phyloP scores from a whole-genome alignment of 2,113 vertebrate species.

The Prolemur simus region DNA sequence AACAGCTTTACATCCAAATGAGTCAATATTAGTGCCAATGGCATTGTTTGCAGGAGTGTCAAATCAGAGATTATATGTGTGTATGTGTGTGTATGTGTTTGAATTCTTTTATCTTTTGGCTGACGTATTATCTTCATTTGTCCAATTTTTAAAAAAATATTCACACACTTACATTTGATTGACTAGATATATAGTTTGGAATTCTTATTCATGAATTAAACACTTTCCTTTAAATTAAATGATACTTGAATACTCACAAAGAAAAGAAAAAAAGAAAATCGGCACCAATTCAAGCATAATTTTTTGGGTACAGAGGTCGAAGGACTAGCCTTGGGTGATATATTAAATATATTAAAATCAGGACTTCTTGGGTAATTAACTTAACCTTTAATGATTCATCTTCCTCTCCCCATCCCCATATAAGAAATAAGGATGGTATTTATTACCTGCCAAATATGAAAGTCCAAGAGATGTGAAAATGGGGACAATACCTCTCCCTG shows the following conservation, averaged over 20 bases:
- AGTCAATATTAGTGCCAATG: neutral
- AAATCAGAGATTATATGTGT: neutral
- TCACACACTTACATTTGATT: neutral
- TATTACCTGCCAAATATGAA: slow-evolving; percentile 3
- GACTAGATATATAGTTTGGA: neutral
- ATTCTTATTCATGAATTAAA: neutral
- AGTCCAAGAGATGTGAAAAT: neutral
- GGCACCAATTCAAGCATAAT: neutral
- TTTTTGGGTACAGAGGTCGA: neutral
- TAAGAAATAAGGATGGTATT: neutral
- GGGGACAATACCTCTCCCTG: neutral
- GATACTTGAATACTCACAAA: neutral
- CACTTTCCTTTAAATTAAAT: neutral
- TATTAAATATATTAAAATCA: neutral
- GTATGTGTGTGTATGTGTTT: neutral
- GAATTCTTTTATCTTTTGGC: neutral
- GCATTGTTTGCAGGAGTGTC: neutral
- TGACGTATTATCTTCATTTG: neutral
- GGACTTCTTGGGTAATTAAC: neutral
- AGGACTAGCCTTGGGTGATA: neutral
- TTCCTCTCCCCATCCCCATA: neutral
- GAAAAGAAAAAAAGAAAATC: neutral
- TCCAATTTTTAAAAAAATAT: neutral
- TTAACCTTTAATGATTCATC: neutral
- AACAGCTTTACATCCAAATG: slow-evolving; percentile 10